Base-by-base conservation (phyloP, 2,113 vertebrate species). In the Arvicanthis niloticus region DNA sequence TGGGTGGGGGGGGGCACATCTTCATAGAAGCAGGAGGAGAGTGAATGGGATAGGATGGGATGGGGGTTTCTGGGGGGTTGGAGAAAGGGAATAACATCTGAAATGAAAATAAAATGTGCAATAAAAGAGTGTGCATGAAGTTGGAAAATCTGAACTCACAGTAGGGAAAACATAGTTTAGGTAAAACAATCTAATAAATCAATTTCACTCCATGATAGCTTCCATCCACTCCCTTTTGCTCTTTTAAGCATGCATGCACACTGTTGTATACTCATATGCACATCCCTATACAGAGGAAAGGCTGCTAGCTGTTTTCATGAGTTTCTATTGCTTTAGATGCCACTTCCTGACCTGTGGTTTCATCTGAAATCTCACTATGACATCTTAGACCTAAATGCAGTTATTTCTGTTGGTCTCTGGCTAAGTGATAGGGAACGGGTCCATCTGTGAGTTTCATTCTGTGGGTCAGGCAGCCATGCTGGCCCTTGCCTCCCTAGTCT, bases 391-490 rank as follows among this genome's bases (percentile, higher is more conserved):
- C 70, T 73, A 76, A 67, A 96, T 96, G 70, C 94, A 96, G 95
- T 97, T 97, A 97, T 96, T 97, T 97, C 97, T 97, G 94, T 97
- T 97, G 93, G 82, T 85, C 94, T 97, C 91, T 97, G 89, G 82
- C 73, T 40, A n/a, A 58, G 87, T 97, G 94, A 95, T 97, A 97
- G 95, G 86, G 89, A 93, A 90, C 26, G 4, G 7, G 76, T 62
- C 56, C 62, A 76, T 86, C 81, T 89, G 53, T 11, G 48, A 89
- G 34, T 75, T 67, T 89, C 29, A 11, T 78, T 95, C 81, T 95
- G 82, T 89, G 67, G 73, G 53, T 72, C 93, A n/a, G 42, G 75
- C 78, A 90, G 68, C 58, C 51, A 75, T 68, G 40, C 22, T 58
- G 31, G 15, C 45, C 73, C 13, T 40, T 62, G 19, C n/a, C 17